Evolutionary conservation across 2,888 invertebrate species (phyloP).

Genomic region (Amiota minor): DNA sequence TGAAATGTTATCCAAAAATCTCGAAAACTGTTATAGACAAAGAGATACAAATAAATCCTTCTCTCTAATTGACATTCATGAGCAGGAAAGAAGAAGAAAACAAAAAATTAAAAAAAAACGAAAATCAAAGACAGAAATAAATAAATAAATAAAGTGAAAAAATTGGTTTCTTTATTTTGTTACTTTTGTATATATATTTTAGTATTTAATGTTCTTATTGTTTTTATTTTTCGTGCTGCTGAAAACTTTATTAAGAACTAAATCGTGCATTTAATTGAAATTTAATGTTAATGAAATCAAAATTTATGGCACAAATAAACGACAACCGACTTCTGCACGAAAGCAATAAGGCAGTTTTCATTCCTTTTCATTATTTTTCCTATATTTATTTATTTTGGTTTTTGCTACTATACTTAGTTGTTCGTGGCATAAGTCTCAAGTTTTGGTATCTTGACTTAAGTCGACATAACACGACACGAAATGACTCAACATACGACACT

Average conservation of each 20-base stretch:
- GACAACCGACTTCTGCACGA: conserved; percentile 55
- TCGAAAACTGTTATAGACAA: too few species aligned
- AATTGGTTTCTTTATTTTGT: conserved; percentile 24
- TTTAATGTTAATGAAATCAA: conserved; percentile 64
- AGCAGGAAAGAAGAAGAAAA: too few species aligned
- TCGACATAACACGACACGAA: not conserved
- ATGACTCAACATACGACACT: not conserved
- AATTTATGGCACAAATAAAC: conserved; percentile 50
- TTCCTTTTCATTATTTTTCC: too few species aligned
- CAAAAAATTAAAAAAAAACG: too few species aligned
- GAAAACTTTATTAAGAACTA: conserved; percentile 63
- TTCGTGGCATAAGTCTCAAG: not conserved
- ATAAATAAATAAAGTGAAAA: too few species aligned
- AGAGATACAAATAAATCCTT: too few species aligned
- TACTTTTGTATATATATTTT: conserved; percentile 32
- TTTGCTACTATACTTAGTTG: not conserved
- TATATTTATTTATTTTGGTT: not conserved
- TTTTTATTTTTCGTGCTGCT: conserved; percentile 55
- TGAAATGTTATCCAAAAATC: too few species aligned
- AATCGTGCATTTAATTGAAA: conserved; percentile 67
- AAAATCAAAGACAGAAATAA: too few species aligned
- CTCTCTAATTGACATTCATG: too few species aligned
- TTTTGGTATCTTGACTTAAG: not conserved
- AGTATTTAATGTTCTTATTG: conserved; percentile 43
- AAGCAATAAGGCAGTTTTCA: conserved; percentile 40